Evolutionary conservation across 35 echinoderm and acorn worm genomes (phyloP).

Genomic region (Anneissia japonica): DNA sequence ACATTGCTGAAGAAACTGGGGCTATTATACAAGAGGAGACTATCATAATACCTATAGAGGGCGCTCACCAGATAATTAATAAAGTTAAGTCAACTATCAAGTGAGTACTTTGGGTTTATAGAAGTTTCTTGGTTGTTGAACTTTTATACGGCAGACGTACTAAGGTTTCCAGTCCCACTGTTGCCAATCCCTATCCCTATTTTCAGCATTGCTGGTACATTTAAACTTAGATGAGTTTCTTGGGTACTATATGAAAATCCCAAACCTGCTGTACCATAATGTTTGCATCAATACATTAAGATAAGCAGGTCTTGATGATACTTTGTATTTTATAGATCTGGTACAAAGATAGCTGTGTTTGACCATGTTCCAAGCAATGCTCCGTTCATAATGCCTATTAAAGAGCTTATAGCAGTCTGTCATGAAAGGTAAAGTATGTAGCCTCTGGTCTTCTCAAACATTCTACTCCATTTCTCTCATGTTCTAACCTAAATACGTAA

Average conservation of each 20-base stretch:
- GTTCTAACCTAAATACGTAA: too few relatives aligned
- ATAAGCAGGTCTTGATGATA: too few relatives aligned
- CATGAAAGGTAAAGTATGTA: conserved; percentile 33
- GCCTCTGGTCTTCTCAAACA: background rate
- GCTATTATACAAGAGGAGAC: conserved; percentile 46
- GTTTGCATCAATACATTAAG: too few relatives aligned
- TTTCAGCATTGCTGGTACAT: too few relatives aligned
- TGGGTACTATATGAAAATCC: too few relatives aligned
- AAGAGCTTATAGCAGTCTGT: conserved; percentile 56
- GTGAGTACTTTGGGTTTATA: background rate
- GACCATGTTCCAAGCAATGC: conserved; percentile 76
- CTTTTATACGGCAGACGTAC: too few relatives aligned
- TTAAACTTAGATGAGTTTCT: too few relatives aligned
- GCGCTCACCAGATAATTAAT: conserved; percentile 42
- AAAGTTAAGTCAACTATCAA: background rate
- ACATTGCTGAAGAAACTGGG: conserved; percentile 28
- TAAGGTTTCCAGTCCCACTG: too few relatives aligned
- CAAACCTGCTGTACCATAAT: too few relatives aligned
- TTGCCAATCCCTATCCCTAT: too few relatives aligned
- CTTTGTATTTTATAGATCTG: conserved; percentile 1
- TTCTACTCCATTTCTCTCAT: background rate
- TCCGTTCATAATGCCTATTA: conserved; percentile 59
- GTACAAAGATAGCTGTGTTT: conserved; percentile 56
- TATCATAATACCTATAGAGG: conserved; percentile 31
- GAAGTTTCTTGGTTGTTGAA: too few relatives aligned